These are phyloP conservation scores for Procambarus virginalis DNA, from an alignment of 1,140 invertebrate genomes.

Conservation along the genomic window DNA sequence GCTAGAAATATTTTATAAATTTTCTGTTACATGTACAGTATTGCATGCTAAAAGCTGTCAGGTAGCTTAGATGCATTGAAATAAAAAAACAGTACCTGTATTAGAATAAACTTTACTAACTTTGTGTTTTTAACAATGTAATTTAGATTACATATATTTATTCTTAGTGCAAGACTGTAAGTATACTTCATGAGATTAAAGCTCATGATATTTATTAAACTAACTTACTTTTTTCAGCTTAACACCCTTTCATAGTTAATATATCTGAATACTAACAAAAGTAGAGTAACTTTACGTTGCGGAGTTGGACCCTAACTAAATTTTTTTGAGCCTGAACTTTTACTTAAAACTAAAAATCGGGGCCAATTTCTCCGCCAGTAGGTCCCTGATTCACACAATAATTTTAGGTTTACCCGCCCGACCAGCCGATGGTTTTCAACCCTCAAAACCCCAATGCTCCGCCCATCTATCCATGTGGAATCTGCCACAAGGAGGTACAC, in stretches of 20 bases:
- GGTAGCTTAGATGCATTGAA: too few relatives aligned
- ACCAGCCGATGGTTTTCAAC: constrained; percentile 98
- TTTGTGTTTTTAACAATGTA: too few relatives aligned
- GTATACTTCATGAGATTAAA: neutral
- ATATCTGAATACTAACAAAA: constrained; percentile 35
- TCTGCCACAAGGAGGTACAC: constrained; percentile 98
- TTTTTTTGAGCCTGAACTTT: neutral
- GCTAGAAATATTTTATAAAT: too few relatives aligned
- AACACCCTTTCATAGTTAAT: neutral
- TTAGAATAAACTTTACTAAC: too few relatives aligned
- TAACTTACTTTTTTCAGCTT: neutral
- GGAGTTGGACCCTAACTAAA: constrained; percentile 40
- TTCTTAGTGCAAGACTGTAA: too few relatives aligned
- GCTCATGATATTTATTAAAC: neutral
- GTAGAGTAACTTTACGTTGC: constrained; percentile 26
- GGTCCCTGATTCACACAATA: constrained; percentile 61
- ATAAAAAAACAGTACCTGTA: too few relatives aligned
- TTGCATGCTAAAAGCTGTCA: too few relatives aligned
- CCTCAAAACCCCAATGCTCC: constrained; percentile 98
- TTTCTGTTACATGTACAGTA: too few relatives aligned
- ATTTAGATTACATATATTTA: too few relatives aligned
- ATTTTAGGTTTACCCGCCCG: constrained; percentile 87
- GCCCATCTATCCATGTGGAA: constrained; percentile 96
- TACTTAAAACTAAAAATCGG: constrained; percentile 38
- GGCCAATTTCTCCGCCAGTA: constrained; percentile 45